These are phyloP conservation scores for Acromyrmex charruanus DNA, from an alignment of 1,140 invertebrate species.

Conservation along the genomic window DNA sequence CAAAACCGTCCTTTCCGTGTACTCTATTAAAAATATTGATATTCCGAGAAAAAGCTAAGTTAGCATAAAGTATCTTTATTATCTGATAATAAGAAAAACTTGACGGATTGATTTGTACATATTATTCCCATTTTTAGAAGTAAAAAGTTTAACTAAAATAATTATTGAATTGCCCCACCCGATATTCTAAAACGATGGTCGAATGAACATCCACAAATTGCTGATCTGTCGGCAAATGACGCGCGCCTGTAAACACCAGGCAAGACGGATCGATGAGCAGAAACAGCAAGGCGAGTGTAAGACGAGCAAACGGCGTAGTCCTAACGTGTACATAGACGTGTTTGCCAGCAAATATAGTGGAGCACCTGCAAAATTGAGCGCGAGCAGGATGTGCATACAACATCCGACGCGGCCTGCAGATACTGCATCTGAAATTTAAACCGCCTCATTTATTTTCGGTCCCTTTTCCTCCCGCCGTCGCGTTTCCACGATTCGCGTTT, in stretches of 20 bases:
- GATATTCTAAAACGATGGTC: conserved; percentile 15
- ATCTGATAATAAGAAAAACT: not conserved
- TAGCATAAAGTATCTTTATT: not conserved
- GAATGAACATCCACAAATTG: conserved; percentile 55
- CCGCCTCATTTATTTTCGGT: conserved; percentile 49
- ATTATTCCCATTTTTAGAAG: not conserved
- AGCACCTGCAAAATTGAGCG: conserved; percentile 62
- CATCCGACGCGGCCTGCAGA: conserved; percentile 47
- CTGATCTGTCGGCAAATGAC: conserved; percentile 63
- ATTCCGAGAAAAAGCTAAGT: not conserved
- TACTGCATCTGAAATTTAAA: conserved; percentile 62
- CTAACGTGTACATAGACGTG: conserved; percentile 62
- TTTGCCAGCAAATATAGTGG: conserved; percentile 61
- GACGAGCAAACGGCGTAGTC: conserved; percentile 55
- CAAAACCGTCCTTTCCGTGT: not conserved
- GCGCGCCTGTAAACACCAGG: conserved; percentile 52
- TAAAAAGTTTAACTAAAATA: conserved; percentile 1
- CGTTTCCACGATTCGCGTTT: conserved; percentile 46
- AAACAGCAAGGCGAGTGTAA: conserved; percentile 55
- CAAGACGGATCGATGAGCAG: conserved; percentile 53
- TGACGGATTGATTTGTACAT: not conserved
- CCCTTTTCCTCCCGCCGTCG: too few species aligned
- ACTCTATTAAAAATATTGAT: not conserved
- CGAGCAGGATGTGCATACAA: conserved; percentile 58
- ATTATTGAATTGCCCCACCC: conserved; percentile 19